phyloP scores from a whole-genome alignment of 2,888 invertebrate species.

The Chelonus formosanus region DNA sequence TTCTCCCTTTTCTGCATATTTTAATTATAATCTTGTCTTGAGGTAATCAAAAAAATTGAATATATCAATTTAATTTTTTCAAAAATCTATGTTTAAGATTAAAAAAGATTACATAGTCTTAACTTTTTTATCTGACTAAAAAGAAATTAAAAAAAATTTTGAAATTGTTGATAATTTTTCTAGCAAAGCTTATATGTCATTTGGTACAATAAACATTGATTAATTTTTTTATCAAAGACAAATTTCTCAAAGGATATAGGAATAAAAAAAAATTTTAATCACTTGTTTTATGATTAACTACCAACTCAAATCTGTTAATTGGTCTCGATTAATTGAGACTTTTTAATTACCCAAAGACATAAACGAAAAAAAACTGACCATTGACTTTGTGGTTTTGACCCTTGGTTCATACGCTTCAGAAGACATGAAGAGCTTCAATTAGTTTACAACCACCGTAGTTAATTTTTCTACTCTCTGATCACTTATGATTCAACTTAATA shows the following conservation, averaged over 20 bases:
- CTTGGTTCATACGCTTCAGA: slow-evolving; percentile 35
- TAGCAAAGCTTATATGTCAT: no score
- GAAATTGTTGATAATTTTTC: no score
- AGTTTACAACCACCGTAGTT: slow-evolving; percentile 30
- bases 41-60: neutral
- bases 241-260: no score
- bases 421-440: slow-evolving; percentile 40
- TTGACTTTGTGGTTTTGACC: slow-evolving; percentile 26
- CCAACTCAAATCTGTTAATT: slow-evolving; percentile 61
- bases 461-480: slow-evolving; percentile 39
- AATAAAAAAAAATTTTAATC: neutral
- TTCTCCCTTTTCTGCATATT: slow-evolving; percentile 31
- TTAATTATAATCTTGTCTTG: slow-evolving; percentile 30
- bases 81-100: neutral
- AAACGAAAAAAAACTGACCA: slow-evolving; percentile 30
- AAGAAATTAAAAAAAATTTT: no score
- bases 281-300: slow-evolving; percentile 44
- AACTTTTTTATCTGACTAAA: neutral
- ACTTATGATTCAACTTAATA: slow-evolving; percentile 32
- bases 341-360: slow-evolving; percentile 38
- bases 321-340: slow-evolving; percentile 45
- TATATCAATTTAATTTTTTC: neutral
- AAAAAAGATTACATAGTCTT: neutral
- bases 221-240: no score
- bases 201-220: no score